Evolutionary conservation across 2,797 vertebrate species (phyloP).

Genomic region (Poecilia gillii): DNA sequence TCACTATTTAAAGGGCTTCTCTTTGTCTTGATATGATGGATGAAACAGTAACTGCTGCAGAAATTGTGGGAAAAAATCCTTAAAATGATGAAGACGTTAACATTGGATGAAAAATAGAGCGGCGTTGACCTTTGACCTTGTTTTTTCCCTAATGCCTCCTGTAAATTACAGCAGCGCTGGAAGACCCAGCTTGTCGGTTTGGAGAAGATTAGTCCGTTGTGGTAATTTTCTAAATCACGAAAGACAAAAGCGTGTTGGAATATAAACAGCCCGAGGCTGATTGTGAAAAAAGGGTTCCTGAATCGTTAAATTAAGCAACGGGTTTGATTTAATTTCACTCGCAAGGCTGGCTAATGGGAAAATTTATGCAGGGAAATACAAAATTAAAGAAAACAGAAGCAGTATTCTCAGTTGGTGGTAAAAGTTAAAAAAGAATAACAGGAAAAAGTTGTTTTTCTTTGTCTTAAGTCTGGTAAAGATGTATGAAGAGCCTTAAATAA

Average conservation of each 20-base stretch:
- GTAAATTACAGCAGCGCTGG: neutral
- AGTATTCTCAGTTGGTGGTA: constrained; percentile 11
- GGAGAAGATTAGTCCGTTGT: neutral
- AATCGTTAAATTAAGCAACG: constrained; percentile 17
- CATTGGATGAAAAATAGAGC: neutral
- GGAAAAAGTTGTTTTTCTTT: constrained; percentile 13
- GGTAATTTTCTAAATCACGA: neutral
- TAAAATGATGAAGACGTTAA: neutral
- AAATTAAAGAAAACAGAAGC: constrained; percentile 14
- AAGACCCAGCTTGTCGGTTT: neutral
- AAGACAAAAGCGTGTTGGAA: neutral
- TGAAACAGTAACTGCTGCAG: neutral
- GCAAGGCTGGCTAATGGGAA: constrained; percentile 18
- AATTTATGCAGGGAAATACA: constrained; percentile 15
- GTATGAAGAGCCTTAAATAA: neutral
- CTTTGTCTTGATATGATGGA: neutral
- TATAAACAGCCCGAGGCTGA: constrained; percentile 4
- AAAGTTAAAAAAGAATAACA: neutral
- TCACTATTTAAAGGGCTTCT: neutral
- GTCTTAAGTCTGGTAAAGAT: neutral
- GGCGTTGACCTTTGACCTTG: neutral
- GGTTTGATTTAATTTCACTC: constrained; percentile 37
- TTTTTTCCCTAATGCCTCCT: constrained; percentile 1
- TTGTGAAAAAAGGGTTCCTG: constrained; percentile 16
- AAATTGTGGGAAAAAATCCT: neutral